Base-by-base conservation (phyloP, 2,113 vertebrate genomes). In the Ornithorhynchus anatinus region DNA sequence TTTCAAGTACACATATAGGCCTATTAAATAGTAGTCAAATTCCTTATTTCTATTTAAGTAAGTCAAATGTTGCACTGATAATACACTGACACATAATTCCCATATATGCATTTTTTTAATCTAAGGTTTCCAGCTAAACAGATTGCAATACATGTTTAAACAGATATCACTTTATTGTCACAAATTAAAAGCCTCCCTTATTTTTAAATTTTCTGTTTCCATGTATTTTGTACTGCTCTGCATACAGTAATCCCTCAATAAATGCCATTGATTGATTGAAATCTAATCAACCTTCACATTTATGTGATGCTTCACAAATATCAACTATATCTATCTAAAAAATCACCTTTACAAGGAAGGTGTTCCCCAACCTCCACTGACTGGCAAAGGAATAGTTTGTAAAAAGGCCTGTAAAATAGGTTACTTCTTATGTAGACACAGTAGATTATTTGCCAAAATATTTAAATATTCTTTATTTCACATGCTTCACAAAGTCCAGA, bases 21-120 rank as follows among this genome's bases (percentile, higher is more conserved):
- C 57, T 80, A 68, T 76, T 77, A 42, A 45, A 54, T 77, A 83
- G 4, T 23, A 75, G 36, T 63, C 77, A 89, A 57, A 54, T 79
- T 69, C 51, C 75, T 38, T 13, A 51, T 48, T 1, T 5, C 81
- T 69, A 82, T 36, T 85, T 64, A 86, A 86, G 58, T 31, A 81
- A 79, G 79, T 84, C 72, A 66, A 70, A 45, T 79, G 51, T 51
- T 70, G 32, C 39, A 40, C 56, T 9, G 4, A n/a, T 52, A 40
- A 63, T 62, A 45, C 40, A 82, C 67, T 75, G 86, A 81, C 42
- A 79, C 75, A 85, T 59, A 77, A 87, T 72, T 43, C 48, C 25
- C 60, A 67, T 73, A 83, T 45, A 20, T 29, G 8, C 75, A 36
- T 29, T 23, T 15, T 20, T 79, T 48, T 71, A 76, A 50, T 54